Conservation (phyloP, 1,140 invertebrate genomes). For the Catajapyx aquilonaris region DNA sequence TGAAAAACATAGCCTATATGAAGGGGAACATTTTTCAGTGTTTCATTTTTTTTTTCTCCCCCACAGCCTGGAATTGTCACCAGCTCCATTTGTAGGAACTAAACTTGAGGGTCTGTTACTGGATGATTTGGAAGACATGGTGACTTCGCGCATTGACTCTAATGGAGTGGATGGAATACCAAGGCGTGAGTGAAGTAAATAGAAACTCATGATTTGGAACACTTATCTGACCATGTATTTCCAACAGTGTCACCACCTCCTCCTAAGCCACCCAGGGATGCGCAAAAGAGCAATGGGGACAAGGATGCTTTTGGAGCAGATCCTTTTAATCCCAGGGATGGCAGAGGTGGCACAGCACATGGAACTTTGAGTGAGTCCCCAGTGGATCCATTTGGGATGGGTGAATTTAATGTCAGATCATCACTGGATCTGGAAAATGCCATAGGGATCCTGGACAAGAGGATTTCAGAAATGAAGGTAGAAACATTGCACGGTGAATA, state of each 20-base stretch:
- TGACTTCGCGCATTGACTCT: slow-evolving; percentile 10
- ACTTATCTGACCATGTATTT: not conserved
- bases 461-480: slow-evolving; percentile 64
- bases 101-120: slow-evolving; percentile 61
- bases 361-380: slow-evolving; percentile 1
- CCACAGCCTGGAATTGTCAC: slow-evolving; percentile 11
- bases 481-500: not conserved
- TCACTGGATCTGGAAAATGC: slow-evolving; percentile 40
- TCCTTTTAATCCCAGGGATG: slow-evolving; percentile 28
- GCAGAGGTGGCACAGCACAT: slow-evolving; percentile 13
- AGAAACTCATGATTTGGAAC: not conserved
- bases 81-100: slow-evolving; percentile 39
- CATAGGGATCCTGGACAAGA: slow-evolving; percentile 53
- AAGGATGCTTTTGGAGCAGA: slow-evolving; percentile 30
- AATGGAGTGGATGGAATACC: slow-evolving; percentile 16
- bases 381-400: slow-evolving; percentile 53
- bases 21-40: too few relatives aligned
- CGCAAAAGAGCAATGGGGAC: slow-evolving; percentile 13
- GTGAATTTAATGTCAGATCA: slow-evolving; percentile 36
- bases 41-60: slow-evolving; percentile 11
- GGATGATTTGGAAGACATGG: slow-evolving; percentile 60
- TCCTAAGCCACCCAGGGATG: slow-evolving; percentile 32
- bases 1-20: too few relatives aligned
- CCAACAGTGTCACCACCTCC: slow-evolving; percentile 33
- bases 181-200: not conserved